A percentile compares a stretch with the other conserved stretches of the same genome.
Evolutionary conservation across 2,797 vertebrate genomes (phyloP).

Genomic region (Masticophis lateralis): DNA sequence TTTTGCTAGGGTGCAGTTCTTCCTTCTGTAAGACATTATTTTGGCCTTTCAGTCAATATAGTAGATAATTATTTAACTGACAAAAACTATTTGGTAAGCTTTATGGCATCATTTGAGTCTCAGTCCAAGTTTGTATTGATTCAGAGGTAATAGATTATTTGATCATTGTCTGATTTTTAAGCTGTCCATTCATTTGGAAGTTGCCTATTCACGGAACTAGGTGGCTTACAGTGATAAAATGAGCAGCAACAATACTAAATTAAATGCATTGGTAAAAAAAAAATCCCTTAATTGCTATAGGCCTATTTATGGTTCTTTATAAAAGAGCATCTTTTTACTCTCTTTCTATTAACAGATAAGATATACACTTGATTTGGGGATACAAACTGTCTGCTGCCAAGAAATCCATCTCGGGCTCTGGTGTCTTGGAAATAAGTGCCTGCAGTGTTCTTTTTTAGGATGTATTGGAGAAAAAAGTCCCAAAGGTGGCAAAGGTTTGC

Average conservation of each 20-base stretch:
- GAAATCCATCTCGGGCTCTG: not conserved
- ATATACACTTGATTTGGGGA: not conserved
- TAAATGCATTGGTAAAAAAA: not conserved
- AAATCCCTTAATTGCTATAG: not conserved
- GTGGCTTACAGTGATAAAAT: not conserved
- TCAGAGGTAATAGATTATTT: not conserved
- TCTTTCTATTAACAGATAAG: not conserved
- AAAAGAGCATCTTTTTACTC: not conserved
- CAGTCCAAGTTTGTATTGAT: not conserved
- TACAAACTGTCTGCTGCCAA: not conserved
- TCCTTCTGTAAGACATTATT: not conserved
- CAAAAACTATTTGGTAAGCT: not conserved
- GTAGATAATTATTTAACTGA: not conserved
- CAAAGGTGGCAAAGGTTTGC: not conserved
- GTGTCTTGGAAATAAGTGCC: not conserved
- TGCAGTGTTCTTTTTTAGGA: too few species aligned
- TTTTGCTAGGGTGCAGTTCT: not conserved
- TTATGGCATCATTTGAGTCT: not conserved
- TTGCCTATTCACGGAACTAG: not conserved
- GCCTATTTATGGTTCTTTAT: not conserved
- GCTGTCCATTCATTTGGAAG: not conserved
- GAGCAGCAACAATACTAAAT: not conserved
- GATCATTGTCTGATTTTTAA: not conserved
- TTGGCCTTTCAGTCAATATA: not conserved
- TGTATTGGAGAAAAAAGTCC: too few species aligned